These are phyloP conservation scores for Epizoanthus fatuus DNA, from an alignment of 92 coral and sea anemone species.

Conservation along the genomic window DNA sequence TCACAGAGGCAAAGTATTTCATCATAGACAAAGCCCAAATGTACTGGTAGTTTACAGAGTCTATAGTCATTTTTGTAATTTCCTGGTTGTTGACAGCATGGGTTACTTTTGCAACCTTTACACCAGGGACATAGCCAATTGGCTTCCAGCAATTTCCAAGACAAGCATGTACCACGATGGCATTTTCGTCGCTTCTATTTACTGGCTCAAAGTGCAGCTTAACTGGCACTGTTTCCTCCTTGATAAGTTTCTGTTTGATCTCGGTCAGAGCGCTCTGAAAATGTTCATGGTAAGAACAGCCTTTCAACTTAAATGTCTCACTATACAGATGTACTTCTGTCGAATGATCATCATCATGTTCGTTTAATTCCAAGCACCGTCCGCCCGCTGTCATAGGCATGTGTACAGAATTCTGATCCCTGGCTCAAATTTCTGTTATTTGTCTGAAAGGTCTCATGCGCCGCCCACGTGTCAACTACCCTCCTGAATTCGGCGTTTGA, in stretches of 20 bases:
- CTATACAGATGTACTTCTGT: too few relatives aligned
- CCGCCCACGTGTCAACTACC: too few relatives aligned
- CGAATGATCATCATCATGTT: too few relatives aligned
- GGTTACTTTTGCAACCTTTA: constrained; percentile 52
- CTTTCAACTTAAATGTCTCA: constrained; percentile 26
- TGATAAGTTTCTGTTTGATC: constrained; percentile 34
- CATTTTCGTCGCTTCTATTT: constrained; percentile 67
- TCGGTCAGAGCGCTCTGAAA: constrained; percentile 36
- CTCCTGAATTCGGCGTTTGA: too few relatives aligned
- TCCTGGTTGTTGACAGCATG: constrained; percentile 43
- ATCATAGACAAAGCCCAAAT: background rate
- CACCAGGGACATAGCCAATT: too few relatives aligned
- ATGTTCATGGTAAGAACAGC: constrained; percentile 42
- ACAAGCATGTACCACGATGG: constrained; percentile 52
- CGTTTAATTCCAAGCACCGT: too few relatives aligned
- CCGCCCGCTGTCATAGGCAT: too few relatives aligned
- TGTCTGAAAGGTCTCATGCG: too few relatives aligned
- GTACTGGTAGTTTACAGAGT: constrained; percentile 46
- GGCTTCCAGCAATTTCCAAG: background rate
- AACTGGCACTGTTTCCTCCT: constrained; percentile 17
- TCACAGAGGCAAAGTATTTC: constrained; percentile 8
- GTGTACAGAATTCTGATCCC: too few relatives aligned
- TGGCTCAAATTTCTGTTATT: too few relatives aligned
- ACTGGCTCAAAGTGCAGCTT: constrained; percentile 30
- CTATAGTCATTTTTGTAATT: constrained; percentile 29